A percentile compares a stretch with the other conserved stretches of the same genome.
Evolutionary conservation across 2,888 invertebrate species (phyloP).

Genomic region (Gonocerus acuteangulatus): DNA sequence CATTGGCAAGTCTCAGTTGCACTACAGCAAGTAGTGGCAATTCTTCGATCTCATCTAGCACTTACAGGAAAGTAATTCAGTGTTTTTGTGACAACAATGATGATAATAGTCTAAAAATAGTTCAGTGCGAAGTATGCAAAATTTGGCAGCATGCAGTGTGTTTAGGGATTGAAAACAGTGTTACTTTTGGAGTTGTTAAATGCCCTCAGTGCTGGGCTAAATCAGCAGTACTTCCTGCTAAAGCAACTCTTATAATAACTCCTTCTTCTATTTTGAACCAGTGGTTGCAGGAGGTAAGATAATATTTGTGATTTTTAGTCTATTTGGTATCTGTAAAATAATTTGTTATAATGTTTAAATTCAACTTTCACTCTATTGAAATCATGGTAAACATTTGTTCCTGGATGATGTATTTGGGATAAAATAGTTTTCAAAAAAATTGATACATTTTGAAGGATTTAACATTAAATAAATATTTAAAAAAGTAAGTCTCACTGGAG

Average conservation of each 20-base stretch:
- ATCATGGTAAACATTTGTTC: too few species aligned
- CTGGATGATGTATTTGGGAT: too few species aligned
- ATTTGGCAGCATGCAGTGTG: slow-evolving; percentile 58
- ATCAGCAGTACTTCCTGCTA: slow-evolving; percentile 43
- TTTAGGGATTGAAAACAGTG: slow-evolving; percentile 47
- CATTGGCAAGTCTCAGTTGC: slow-evolving; percentile 27
- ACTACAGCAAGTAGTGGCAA: slow-evolving; percentile 14
- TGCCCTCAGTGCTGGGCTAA: slow-evolving; percentile 61
- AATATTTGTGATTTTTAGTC: background rate
- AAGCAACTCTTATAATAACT: slow-evolving; percentile 64
- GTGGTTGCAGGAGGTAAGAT: slow-evolving; percentile 59
- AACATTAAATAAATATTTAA: too few species aligned
- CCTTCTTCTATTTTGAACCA: slow-evolving; percentile 60
- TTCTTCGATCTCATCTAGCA: slow-evolving; percentile 37
- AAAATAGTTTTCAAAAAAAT: too few species aligned
- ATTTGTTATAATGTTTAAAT: too few species aligned
- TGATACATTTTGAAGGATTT: too few species aligned
- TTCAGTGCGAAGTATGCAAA: slow-evolving; percentile 53
- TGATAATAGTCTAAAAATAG: slow-evolving; percentile 39
- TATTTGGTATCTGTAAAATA: too few species aligned
- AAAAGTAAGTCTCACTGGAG: too few species aligned
- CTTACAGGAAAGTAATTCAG: background rate
- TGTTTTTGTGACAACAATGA: slow-evolving; percentile 46
- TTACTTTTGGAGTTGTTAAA: slow-evolving; percentile 46
- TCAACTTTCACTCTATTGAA: too few species aligned